These are phyloP conservation scores for Sebastes cheni DNA, from an alignment of 2,797 vertebrate genomes.

Conservation along the genomic window DNA sequence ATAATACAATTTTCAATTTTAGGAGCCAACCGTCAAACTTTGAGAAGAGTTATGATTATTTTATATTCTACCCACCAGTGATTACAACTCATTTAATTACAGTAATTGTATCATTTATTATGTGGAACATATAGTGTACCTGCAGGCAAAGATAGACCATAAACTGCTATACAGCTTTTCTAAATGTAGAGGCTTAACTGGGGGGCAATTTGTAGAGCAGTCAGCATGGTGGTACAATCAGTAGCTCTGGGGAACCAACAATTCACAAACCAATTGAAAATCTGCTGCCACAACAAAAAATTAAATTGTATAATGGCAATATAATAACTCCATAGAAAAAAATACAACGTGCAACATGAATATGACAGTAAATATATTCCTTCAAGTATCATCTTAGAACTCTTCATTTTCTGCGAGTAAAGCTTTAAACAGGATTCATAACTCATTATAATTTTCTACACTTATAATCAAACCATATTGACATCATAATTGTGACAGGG, in stretches of 20 bases:
- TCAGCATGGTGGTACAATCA: background rate
- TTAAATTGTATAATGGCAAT: background rate
- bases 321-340: background rate
- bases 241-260: background rate
- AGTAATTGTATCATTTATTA: background rate
- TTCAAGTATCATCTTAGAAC: background rate
- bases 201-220: background rate
- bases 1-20: background rate
- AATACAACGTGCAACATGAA: background rate
- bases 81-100: background rate
- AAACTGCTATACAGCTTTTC: background rate
- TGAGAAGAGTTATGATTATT: background rate
- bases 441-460: background rate
- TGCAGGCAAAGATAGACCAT: background rate
- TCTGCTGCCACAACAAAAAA: background rate
- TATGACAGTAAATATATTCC: background rate
- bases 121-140: background rate
- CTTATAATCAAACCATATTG: background rate
- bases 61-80: background rate
- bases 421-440: background rate
- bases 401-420: background rate
- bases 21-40: background rate
- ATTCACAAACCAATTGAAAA: background rate
- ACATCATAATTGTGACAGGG: background rate
- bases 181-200: background rate